A percentile compares a stretch with the other conserved stretches of the same genome.
Conservation (phyloP, 30 jellyfish, hydroid and myxozoan species). For the Nemopilema nomurai region DNA sequence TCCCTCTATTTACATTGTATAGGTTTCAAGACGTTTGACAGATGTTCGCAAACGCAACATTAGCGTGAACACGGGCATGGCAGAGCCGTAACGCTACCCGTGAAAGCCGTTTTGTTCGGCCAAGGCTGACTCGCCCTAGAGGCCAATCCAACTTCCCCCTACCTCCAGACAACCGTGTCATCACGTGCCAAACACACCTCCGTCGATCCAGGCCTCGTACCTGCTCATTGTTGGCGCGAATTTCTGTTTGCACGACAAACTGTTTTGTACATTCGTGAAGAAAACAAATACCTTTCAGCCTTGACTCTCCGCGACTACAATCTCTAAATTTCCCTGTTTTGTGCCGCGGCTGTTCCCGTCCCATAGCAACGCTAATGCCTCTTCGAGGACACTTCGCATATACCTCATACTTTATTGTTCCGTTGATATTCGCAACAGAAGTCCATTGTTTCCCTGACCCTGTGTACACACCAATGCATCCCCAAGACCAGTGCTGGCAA, state of each 20-base stretch:
- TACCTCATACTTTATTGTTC: background rate
- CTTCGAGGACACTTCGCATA: background rate
- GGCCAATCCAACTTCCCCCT: background rate
- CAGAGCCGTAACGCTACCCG: background rate
- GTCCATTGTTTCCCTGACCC: background rate
- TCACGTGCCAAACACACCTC: background rate
- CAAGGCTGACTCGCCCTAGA: background rate
- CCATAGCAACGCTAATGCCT: background rate
- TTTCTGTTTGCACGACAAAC: background rate
- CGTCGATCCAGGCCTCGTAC: background rate
- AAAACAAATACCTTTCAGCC: background rate
- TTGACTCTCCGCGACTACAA: background rate
- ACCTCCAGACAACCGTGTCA: background rate
- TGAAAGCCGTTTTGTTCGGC: background rate
- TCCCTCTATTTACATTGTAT: constrained; percentile 46
- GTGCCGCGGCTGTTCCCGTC: background rate
- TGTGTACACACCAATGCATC: background rate
- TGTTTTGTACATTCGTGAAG: background rate
- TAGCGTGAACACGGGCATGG: background rate
- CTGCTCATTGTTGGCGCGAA: background rate
- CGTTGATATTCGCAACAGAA: background rate
- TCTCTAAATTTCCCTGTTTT: background rate
- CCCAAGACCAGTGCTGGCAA: background rate
- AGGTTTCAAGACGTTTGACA: constrained; percentile 64
- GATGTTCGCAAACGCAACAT: constrained; percentile 41